A percentile compares a stretch with the other conserved stretches of the same genome.
These are phyloP conservation scores for Gallinago media DNA, from an alignment of 2,113 vertebrate genomes.

Conservation along the genomic window DNA sequence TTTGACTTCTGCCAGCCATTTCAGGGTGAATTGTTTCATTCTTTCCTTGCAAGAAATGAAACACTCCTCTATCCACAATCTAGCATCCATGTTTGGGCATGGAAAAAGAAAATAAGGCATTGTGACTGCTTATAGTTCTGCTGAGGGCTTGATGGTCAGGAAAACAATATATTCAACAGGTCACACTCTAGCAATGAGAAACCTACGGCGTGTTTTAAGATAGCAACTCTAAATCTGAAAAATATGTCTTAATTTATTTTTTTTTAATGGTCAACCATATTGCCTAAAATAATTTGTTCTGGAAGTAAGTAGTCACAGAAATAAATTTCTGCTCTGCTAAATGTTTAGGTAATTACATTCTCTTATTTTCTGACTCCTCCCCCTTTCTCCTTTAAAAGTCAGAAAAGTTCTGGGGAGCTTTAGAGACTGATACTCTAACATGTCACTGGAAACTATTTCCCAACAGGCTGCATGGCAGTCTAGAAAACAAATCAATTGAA, in stretches of 20 bases:
- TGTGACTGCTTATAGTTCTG: not conserved
- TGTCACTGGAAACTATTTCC: not conserved
- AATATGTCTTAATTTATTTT: not conserved
- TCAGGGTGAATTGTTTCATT: not conserved
- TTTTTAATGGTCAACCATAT: not conserved
- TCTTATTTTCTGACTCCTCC: not conserved
- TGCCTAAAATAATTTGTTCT: not conserved
- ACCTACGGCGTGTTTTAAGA: not conserved
- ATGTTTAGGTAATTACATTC: not conserved
- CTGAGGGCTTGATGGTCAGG: not conserved
- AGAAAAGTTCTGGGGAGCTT: not conserved
- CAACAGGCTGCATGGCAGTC: not conserved
- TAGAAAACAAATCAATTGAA: not conserved
- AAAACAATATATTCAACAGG: not conserved
- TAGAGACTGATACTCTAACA: not conserved
- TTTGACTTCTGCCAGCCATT: conserved; percentile 31
- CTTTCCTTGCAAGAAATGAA: conserved; percentile 32
- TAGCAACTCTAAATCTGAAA: not conserved
- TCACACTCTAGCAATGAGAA: not conserved
- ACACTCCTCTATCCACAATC: not conserved
- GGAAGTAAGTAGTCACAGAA: not conserved
- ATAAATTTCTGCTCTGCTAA: not conserved
- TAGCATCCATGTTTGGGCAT: not conserved
- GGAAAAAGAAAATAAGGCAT: not conserved
- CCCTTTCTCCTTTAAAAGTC: not conserved